Conservation (phyloP, 92 coral and sea anemone genomes). For the Epizoanthus illoricatus region DNA sequence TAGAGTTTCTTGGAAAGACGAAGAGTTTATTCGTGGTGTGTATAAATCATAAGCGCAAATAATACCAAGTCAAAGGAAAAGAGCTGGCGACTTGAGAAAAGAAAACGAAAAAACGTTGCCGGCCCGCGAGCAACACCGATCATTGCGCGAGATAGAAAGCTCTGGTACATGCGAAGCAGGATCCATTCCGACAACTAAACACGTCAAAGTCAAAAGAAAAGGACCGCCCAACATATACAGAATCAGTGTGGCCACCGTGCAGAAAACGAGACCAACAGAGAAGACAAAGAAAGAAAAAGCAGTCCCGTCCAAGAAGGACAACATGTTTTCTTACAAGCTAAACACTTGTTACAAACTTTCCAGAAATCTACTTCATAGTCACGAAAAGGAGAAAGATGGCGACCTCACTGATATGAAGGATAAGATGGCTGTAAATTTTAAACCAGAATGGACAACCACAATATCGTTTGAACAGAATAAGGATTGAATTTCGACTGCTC, state of each 20-base stretch:
- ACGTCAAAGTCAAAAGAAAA: neutral
- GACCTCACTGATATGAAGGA: neutral
- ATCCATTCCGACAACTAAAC: neutral
- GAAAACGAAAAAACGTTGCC: neutral
- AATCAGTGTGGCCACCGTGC: constrained; percentile 26
- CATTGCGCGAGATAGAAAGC: neutral
- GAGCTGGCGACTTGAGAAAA: neutral
- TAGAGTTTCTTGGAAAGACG: constrained; percentile 20
- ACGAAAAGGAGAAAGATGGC: neutral
- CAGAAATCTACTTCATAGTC: neutral
- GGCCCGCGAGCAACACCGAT: neutral
- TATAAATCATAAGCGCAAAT: constrained; percentile 19
- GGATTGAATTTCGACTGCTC: neutral
- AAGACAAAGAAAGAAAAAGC: constrained; percentile 22
- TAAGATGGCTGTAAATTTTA: neutral
- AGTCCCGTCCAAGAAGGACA: neutral
- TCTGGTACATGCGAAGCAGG: neutral
- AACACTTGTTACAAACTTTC: constrained; percentile 27
- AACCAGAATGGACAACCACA: constrained; percentile 32
- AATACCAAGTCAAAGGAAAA: neutral
- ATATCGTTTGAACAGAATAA: constrained; percentile 27
- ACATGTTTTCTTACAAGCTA: constrained; percentile 13
- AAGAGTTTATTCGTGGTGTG: neutral
- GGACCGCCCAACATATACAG: constrained; percentile 3
- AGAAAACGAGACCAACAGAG: constrained; percentile 5